Evolutionary conservation across 2,888 invertebrate species (phyloP).

Genomic region (Arenicola marina): DNA sequence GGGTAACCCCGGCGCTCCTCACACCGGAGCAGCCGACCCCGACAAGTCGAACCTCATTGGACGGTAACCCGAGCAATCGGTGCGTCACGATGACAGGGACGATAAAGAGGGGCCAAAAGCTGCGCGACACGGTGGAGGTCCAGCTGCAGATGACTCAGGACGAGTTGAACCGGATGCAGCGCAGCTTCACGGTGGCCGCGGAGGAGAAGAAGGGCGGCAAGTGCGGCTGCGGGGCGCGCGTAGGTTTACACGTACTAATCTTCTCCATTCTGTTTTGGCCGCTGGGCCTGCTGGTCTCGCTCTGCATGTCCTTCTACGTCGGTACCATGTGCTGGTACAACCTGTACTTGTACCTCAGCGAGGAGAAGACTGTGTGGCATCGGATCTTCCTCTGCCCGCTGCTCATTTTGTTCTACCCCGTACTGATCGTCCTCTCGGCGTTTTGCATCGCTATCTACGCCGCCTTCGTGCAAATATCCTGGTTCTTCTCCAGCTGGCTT

Average conservation of each 20-base stretch:
- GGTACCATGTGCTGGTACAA: constrained; percentile 80
- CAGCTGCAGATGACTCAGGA: constrained; percentile 75
- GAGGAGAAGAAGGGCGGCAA: constrained; percentile 1
- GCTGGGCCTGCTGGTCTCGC: constrained; percentile 70
- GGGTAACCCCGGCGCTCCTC: no score
- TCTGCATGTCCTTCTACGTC: constrained; percentile 74
- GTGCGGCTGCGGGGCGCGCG: constrained; percentile 64
- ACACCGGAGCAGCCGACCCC: no score
- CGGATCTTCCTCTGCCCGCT: constrained; percentile 72
- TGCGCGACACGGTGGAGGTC: constrained; percentile 72
- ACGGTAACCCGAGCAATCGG: no score
- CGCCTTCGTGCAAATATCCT: constrained; percentile 72
- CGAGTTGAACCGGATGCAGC: constrained; percentile 73
- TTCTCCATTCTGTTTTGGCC: constrained; percentile 72
- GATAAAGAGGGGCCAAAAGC: constrained; percentile 74
- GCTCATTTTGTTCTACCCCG: constrained; percentile 73
- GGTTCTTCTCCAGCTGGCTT: constrained; percentile 72
- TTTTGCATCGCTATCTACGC: constrained; percentile 72
- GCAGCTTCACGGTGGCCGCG: constrained; percentile 63
- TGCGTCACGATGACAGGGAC: constrained; percentile 67
- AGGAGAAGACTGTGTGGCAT: constrained; percentile 70
- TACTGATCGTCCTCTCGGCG: constrained; percentile 71
- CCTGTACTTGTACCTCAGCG: constrained; percentile 72
- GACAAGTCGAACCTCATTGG: no score
- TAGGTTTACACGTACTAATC: constrained; percentile 72